These are phyloP conservation scores for Hyaena hyaena DNA, from an alignment of 2,113 vertebrate genomes.

Conservation along the genomic window DNA sequence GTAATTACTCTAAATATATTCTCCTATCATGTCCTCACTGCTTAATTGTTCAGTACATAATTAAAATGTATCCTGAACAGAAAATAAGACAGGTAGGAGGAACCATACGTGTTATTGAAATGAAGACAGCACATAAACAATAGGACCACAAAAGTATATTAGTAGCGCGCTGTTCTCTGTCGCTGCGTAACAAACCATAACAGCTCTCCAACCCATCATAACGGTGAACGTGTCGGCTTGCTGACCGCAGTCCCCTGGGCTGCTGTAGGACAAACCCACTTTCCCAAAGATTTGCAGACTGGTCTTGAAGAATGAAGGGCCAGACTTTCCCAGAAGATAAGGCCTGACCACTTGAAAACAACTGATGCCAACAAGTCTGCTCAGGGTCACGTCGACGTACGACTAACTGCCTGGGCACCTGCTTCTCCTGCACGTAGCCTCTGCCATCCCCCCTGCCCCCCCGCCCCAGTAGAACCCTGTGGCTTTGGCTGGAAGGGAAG, in stretches of 20 bases:
- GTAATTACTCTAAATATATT: not conserved
- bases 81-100: not conserved
- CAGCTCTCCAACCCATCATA: not conserved
- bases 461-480: not conserved
- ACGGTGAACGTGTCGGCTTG: not conserved
- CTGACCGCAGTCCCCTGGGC: not conserved
- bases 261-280: not conserved
- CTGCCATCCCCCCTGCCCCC: not conserved
- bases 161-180: not conserved
- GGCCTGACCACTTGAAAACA: not conserved
- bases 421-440: not conserved
- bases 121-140: not conserved
- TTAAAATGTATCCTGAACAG: not conserved
- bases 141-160: not conserved
- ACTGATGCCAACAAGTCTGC: not conserved
- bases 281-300: not conserved
- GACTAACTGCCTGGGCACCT: not conserved
- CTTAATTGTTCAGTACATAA: not conserved
- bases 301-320: not conserved
- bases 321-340: not conserved
- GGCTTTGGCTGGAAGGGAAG: not conserved
- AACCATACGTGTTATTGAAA: not conserved
- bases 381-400: not conserved
- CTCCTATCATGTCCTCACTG: not conserved
- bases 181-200: not conserved